Percentiles rank a stretch among this genome's conserved stretches.
These are phyloP conservation scores for Andricus grossulariae DNA, from an alignment of 1,140 invertebrate genomes.

Conservation along the genomic window DNA sequence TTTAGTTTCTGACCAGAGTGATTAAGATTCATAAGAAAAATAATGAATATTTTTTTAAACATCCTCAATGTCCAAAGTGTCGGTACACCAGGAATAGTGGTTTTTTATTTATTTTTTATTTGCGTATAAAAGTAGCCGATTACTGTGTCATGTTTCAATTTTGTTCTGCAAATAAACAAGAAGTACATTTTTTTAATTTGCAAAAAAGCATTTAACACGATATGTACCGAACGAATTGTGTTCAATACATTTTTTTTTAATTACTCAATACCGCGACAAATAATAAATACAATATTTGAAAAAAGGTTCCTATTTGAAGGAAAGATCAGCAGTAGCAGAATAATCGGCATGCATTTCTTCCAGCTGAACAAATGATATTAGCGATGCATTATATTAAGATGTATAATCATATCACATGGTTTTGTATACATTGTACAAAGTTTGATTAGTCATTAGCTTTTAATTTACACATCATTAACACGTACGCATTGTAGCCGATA, in stretches of 20 bases:
- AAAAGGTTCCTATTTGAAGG: constrained; percentile 70
- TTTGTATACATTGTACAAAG: constrained; percentile 72
- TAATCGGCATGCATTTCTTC: constrained; percentile 65
- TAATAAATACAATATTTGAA: constrained; percentile 67
- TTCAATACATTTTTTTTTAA: background rate
- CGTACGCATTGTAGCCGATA: constrained; percentile 44
- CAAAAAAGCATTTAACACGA: no score
- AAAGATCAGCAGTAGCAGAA: constrained; percentile 43
- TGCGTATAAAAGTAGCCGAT: no score
- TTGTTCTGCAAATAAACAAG: no score
- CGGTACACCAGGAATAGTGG: no score
- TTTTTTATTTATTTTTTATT: constrained; percentile 2
- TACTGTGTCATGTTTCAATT: no score
- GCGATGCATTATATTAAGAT: constrained; percentile 50
- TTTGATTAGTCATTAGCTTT: constrained; percentile 68
- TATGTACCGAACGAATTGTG: no score
- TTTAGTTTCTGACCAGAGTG: background rate
- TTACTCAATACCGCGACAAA: constrained; percentile 56
- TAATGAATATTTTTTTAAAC: no score
- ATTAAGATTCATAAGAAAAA: background rate
- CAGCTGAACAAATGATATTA: constrained; percentile 48
- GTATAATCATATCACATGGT: constrained; percentile 72
- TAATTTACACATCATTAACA: constrained; percentile 63
- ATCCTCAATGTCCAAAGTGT: no score
- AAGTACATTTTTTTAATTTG: no score